These are phyloP conservation scores for Psittacula echo DNA, from an alignment of 2,797 vertebrate genomes.

Conservation along the genomic window DNA sequence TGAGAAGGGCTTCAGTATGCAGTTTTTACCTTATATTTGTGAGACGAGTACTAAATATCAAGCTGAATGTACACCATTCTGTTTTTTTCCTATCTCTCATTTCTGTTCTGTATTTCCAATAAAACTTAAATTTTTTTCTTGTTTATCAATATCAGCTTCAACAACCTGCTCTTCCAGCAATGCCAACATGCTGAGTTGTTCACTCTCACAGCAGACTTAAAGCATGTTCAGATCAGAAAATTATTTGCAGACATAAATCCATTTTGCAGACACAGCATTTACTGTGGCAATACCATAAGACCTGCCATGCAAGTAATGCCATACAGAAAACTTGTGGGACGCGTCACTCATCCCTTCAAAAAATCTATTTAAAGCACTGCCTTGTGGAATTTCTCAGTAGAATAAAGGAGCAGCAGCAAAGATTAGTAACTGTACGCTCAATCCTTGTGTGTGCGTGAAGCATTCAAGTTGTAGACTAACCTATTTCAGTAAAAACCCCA, in stretches of 20 bases:
- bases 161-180: not conserved
- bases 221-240: not conserved
- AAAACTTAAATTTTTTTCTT: conserved; percentile 36
- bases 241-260: not conserved
- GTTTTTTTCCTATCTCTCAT: not conserved
- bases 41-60: not conserved
- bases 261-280: not conserved
- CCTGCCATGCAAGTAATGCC: not conserved
- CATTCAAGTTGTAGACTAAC: not conserved
- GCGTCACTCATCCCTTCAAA: not conserved
- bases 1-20: not conserved
- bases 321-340: not conserved
- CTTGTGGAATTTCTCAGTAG: not conserved
- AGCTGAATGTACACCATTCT: conserved; percentile 1
- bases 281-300: not conserved
- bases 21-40: not conserved
- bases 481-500: not conserved
- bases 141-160: not conserved
- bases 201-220: not conserved
- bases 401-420: not conserved
- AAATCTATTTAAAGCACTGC: not conserved
- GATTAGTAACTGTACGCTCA: not conserved
- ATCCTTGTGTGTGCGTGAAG: no score
- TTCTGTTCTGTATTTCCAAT: conserved; percentile 34
- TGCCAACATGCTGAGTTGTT: not conserved